Conservation (phyloP, 2,888 invertebrate species). For the Melanostoma scalare region DNA sequence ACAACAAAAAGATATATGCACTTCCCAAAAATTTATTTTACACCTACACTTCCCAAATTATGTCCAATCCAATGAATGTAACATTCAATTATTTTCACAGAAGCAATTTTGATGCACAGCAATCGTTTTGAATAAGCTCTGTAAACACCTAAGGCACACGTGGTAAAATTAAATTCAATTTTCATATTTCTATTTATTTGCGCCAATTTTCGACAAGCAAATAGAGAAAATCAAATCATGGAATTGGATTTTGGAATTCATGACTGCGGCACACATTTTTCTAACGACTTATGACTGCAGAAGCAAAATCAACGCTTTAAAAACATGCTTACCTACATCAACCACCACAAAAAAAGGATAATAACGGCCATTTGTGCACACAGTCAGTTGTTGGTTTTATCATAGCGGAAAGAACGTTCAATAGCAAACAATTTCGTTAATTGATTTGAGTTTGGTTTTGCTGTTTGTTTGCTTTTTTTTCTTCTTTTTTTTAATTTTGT, state of each 20-base stretch:
- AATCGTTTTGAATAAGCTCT: too few species aligned
- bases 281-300: constrained; percentile 42
- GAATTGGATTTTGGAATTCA: constrained; percentile 56
- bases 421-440: constrained; percentile 70
- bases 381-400: constrained; percentile 54
- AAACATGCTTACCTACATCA: constrained; percentile 19
- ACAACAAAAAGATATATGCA: too few species aligned
- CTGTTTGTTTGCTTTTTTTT: constrained; percentile 10
- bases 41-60: too few species aligned
- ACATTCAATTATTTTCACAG: too few species aligned
- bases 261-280: constrained; percentile 54
- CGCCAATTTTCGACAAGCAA: constrained; percentile 30
- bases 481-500: constrained; percentile 26
- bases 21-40: too few species aligned
- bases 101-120: too few species aligned
- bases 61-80: too few species aligned
- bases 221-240: constrained; percentile 46
- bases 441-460: constrained; percentile 66
- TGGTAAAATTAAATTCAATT: too few species aligned
- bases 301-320: too few species aligned
- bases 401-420: constrained; percentile 53
- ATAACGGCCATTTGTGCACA: constrained; percentile 63
- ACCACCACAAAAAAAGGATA: constrained; percentile 40
- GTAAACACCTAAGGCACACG: too few species aligned
- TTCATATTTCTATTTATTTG: constrained; percentile 5